A percentile compares a stretch with the other conserved stretches of the same genome.
Conservation (phyloP, 2,113 vertebrate genomes). For the Cisticola juncidis region DNA sequence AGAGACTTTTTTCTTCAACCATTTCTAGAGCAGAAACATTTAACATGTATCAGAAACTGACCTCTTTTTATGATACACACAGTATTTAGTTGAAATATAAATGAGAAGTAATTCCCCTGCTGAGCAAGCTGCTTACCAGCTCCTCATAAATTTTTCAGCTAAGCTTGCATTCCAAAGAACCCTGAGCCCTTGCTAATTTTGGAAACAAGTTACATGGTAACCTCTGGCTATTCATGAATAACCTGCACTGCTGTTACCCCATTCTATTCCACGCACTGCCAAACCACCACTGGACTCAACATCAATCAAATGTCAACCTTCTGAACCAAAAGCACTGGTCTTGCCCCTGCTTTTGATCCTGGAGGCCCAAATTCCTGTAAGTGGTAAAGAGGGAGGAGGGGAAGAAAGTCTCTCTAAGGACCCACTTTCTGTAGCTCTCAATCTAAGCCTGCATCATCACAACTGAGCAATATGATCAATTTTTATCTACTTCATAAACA, state of each 20-base stretch:
- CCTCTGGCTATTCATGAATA: background rate
- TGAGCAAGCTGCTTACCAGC: background rate
- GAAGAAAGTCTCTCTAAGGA: background rate
- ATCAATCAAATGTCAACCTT: background rate
- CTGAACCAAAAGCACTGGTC: background rate
- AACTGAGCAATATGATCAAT: rapidly evolving
- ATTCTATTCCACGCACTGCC: background rate
- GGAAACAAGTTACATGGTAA: background rate
- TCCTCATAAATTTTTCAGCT: background rate
- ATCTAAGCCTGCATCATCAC: background rate
- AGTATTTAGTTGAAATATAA: background rate
- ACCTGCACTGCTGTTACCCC: background rate
- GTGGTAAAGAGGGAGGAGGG: background rate
- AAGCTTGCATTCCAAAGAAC: background rate
- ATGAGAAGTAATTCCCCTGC: background rate
- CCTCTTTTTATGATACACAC: background rate
- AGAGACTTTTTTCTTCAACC: background rate
- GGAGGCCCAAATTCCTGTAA: background rate
- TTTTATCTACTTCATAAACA: background rate
- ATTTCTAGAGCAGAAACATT: background rate
- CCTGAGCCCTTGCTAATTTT: background rate
- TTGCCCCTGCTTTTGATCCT: background rate
- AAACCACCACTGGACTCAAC: background rate
- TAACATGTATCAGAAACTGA: background rate
- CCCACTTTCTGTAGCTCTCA: background rate